Conservation (phyloP, 2,797 vertebrate species). For the Pseudomugil gertrudae region DNA sequence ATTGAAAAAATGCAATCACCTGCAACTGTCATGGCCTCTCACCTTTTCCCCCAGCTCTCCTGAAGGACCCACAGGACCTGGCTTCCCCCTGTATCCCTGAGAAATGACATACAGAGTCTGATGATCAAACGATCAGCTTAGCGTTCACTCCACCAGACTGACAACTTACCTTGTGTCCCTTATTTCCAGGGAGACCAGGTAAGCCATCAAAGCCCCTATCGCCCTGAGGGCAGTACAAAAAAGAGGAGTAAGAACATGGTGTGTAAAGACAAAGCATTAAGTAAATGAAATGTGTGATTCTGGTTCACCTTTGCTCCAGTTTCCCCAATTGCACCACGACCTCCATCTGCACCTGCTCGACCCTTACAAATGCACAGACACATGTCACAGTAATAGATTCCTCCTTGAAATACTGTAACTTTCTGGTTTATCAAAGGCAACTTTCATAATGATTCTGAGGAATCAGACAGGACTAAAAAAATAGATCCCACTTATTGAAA, state of each 20-base stretch:
- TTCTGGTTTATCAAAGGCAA: background rate
- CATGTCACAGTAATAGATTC: background rate
- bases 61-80: constrained; percentile 81
- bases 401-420: background rate
- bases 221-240: constrained; percentile 78
- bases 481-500: background rate
- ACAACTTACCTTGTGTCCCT: constrained; percentile 89
- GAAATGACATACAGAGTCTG: constrained; percentile 18
- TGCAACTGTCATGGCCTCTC: constrained; percentile 18
- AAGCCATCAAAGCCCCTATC: constrained; percentile 94
- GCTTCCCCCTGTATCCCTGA: constrained; percentile 91
- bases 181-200: constrained; percentile 92
- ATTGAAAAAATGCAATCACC: background rate
- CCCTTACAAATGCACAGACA: constrained; percentile 80
- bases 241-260: constrained; percentile 3
- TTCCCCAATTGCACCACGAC: constrained; percentile 91
- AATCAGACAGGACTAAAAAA: background rate
- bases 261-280: constrained; percentile 8
- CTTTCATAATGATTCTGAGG: too few relatives aligned
- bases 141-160: background rate
- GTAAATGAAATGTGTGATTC: background rate
- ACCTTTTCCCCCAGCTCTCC: constrained; percentile 91
- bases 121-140: background rate
- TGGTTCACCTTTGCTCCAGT: constrained; percentile 88
- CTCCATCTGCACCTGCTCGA: constrained; percentile 89